Evolutionary conservation across 2,113 vertebrate genomes (phyloP).

Genomic region (Lampris megalopsis): DNA sequence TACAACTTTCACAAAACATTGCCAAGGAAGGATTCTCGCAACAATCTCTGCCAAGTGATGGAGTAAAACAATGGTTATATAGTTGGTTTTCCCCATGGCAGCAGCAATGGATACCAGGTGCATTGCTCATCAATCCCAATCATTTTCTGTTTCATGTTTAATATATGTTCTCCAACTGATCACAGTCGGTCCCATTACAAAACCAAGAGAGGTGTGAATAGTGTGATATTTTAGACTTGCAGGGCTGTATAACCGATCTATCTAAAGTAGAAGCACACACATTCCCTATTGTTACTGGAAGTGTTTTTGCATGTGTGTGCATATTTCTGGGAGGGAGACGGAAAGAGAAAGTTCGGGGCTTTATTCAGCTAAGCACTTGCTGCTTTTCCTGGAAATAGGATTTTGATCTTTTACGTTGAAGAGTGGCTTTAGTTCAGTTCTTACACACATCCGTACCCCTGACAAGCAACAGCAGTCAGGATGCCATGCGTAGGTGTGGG

Average conservation of each 20-base stretch:
- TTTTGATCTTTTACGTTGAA: constrained; percentile 70
- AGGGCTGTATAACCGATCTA: constrained; percentile 45
- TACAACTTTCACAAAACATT: constrained; percentile 23
- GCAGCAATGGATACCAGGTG: constrained; percentile 35
- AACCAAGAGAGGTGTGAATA: constrained; percentile 53
- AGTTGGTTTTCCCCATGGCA: constrained; percentile 47
- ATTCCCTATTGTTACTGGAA: constrained; percentile 51
- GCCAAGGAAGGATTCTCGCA: constrained; percentile 17
- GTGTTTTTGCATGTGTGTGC: constrained; percentile 9
- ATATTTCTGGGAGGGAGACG: background rate
- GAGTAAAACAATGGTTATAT: constrained; percentile 48
- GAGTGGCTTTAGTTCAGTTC: constrained; percentile 61
- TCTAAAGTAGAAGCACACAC: constrained; percentile 43
- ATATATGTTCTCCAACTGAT: constrained; percentile 57
- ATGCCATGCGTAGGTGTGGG: constrained; percentile 16
- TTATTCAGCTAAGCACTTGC: constrained; percentile 46
- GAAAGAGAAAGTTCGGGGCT: constrained; percentile 37
- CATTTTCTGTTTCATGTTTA: constrained; percentile 67
- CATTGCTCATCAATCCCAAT: constrained; percentile 27
- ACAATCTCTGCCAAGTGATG: constrained; percentile 43
- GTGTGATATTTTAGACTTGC: constrained; percentile 46
- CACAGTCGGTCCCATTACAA: constrained; percentile 25
- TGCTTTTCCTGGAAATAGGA: constrained; percentile 61
- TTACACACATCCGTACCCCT: constrained; percentile 46
- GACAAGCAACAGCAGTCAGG: constrained; percentile 32